Percentiles rank a stretch among this genome's conserved stretches.
These are phyloP conservation scores for Plectropomus leopardus DNA, from an alignment of 2,113 vertebrate genomes.

Conservation along the genomic window DNA sequence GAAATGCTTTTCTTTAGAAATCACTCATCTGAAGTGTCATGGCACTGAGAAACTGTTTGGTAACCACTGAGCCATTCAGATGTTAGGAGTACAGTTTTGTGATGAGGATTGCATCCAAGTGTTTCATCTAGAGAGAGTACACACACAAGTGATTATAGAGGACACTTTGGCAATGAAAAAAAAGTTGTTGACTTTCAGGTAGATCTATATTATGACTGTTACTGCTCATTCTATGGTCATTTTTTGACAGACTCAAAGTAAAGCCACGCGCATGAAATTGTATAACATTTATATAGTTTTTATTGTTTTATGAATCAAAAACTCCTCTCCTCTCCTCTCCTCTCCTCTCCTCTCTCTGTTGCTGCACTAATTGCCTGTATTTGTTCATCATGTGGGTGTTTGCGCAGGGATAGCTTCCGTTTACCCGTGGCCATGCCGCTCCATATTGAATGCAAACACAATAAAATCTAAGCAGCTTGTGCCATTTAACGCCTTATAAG, in stretches of 20 bases:
- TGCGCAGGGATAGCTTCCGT: slow-evolving; percentile 73
- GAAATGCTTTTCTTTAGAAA: slow-evolving; percentile 25
- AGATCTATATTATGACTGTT: not conserved
- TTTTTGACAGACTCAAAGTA: not conserved
- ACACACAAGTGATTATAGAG: not conserved
- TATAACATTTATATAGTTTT: not conserved
- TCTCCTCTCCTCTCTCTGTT: slow-evolving; percentile 29
- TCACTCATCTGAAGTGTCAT: slow-evolving; percentile 26
- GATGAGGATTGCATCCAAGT: not conserved
- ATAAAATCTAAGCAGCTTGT: slow-evolving; percentile 71
- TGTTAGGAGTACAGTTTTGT: slow-evolving; percentile 13
- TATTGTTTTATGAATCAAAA: not conserved
- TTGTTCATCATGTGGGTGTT: slow-evolving; percentile 78
- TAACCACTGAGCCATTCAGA: slow-evolving; percentile 1
- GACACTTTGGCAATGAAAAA: not conserved
- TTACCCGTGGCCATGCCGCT: slow-evolving; percentile 65
- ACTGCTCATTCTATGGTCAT: not conserved
- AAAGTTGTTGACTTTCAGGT: not conserved
- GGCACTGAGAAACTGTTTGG: slow-evolving; percentile 23
- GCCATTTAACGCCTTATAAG: slow-evolving; percentile 36
- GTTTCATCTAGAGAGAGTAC: not conserved
- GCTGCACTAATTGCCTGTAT: slow-evolving; percentile 72
- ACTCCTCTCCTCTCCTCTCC: not conserved
- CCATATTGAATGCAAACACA: slow-evolving; percentile 80
- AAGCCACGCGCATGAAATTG: not conserved